A percentile compares a stretch with the other conserved stretches of the same genome.
Evolutionary conservation across 2,888 invertebrate genomes (phyloP).

Genomic region (Sceliomorpha sp.): DNA sequence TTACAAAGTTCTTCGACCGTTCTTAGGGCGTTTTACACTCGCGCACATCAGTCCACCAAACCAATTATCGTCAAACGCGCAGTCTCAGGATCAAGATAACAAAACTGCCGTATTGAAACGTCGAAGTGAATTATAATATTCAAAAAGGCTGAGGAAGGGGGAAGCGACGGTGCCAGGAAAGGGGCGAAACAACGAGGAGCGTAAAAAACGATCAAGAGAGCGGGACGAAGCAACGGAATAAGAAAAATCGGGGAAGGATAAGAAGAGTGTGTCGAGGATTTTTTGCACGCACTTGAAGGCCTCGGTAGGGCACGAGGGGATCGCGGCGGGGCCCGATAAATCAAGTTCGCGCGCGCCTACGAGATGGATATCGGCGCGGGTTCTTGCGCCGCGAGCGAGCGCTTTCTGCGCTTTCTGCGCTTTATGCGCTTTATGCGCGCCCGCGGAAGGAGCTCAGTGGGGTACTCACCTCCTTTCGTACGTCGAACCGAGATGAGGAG

Average conservation of each 20-base stretch:
- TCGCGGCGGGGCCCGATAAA: conserved; percentile 69
- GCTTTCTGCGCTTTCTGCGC: no score
- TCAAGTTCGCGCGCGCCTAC: conserved; percentile 70
- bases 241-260: conserved; percentile 16
- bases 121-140: conserved; percentile 18
- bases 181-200: conserved; percentile 3
- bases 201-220: conserved; percentile 11
- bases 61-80: conserved; percentile 1
- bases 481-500: conserved; percentile 19
- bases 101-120: conserved; percentile 20
- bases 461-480: conserved; percentile 29
- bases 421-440: conserved; percentile 24
- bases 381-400: conserved; percentile 24
- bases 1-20: no score
- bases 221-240: conserved; percentile 8
- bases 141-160: not conserved
- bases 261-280: conserved; percentile 45
- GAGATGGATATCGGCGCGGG: conserved; percentile 66
- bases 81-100: conserved; percentile 11
- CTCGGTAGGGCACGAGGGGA: conserved; percentile 52
- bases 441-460: conserved; percentile 42
- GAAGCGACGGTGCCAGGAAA: not conserved
- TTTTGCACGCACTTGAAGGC: conserved; percentile 55
- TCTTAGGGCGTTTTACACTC: no score
- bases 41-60: no score